phyloP scores from a whole-genome alignment of 2,113 vertebrate species.

The Chaenogobius annularis region DNA sequence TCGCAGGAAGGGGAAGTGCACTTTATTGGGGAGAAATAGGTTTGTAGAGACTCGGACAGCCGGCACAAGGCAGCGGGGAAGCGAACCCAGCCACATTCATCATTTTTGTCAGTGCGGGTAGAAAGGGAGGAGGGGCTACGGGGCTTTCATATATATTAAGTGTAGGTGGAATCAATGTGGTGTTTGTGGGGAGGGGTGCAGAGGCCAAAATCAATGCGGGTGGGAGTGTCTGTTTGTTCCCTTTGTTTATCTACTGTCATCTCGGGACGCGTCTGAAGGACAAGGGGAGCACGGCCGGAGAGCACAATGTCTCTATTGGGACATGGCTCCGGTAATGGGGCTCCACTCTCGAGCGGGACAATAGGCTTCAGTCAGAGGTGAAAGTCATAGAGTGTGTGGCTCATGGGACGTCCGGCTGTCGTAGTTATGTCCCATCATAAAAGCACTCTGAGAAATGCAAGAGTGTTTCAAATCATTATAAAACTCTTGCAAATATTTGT shows the following conservation, averaged over 20 bases:
- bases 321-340: conserved; percentile 39
- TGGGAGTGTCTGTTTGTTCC: conserved; percentile 75
- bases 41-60: conserved; percentile 56
- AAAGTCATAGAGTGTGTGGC: conserved; percentile 43
- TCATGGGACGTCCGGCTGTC: conserved; percentile 8
- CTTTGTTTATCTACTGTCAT: conserved; percentile 74
- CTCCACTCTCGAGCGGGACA: conserved; percentile 49
- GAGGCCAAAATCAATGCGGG: conserved; percentile 69
- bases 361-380: conserved; percentile 52
- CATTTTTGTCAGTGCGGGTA: conserved; percentile 70
- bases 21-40: conserved; percentile 60
- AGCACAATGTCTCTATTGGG: conserved; percentile 59
- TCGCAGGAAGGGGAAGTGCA: conserved; percentile 18
- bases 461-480: neutral
- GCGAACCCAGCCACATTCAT: conserved; percentile 65
- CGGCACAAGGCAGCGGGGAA: conserved; percentile 40
- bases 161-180: conserved; percentile 76
- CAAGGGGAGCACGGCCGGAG: conserved; percentile 42
- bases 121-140: conserved; percentile 32
- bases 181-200: conserved; percentile 49
- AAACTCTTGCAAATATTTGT: neutral
- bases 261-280: conserved; percentile 62
- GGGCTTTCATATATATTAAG: conserved; percentile 73
- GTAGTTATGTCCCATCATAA: neutral
- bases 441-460: no score